Percentiles rank a stretch among this genome's conserved stretches.
phyloP scores from a whole-genome alignment of 2,113 vertebrate genomes.

The Mormoops blainvillei region DNA sequence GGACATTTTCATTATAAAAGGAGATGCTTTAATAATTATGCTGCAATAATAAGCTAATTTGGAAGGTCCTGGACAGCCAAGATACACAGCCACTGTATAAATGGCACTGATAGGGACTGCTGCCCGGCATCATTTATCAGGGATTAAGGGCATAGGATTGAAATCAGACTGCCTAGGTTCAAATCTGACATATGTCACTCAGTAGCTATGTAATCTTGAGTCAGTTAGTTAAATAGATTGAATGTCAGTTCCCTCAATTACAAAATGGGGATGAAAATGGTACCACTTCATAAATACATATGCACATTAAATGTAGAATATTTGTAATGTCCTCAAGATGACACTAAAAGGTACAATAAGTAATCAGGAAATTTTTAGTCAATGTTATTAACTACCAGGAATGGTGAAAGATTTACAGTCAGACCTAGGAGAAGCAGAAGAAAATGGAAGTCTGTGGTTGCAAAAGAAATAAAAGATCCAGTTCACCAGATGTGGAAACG shows the following conservation, averaged over 20 bases:
- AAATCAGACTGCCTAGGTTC: neutral
- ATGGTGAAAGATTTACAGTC: neutral
- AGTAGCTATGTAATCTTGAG: neutral
- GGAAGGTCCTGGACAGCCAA: neutral
- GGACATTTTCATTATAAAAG: neutral
- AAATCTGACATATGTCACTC: neutral
- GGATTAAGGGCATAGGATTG: neutral
- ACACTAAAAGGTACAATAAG: neutral
- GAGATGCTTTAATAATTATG: neutral
- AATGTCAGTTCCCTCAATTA: neutral
- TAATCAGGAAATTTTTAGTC: neutral
- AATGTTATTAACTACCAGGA: neutral
- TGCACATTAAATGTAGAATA: neutral
- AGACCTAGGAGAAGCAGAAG: neutral
- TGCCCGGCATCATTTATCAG: neutral
- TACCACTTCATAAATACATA: neutral
- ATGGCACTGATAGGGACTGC: neutral
- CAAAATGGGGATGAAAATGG: neutral
- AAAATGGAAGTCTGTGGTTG: neutral
- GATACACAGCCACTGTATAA: neutral
- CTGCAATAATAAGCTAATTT: neutral
- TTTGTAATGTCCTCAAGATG: neutral
- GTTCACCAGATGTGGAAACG: neutral
- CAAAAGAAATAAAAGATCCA: neutral
- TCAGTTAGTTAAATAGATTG: neutral